A percentile compares a stretch with the other conserved stretches of the same genome.
These are phyloP conservation scores for Gallinago paraguaiae DNA, from an alignment of 2,113 vertebrate genomes.

Conservation along the genomic window DNA sequence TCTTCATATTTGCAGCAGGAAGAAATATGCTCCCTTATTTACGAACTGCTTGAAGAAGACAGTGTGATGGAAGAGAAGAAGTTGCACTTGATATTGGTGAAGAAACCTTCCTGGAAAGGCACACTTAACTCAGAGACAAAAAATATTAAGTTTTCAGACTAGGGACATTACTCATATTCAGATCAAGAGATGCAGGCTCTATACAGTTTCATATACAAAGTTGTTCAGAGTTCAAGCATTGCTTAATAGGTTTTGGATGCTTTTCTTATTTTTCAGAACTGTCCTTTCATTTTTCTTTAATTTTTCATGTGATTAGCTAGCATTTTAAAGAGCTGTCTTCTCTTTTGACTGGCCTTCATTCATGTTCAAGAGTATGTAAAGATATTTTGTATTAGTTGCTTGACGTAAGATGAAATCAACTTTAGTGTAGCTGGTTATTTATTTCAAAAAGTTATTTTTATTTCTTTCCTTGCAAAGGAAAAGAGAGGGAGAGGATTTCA, in stretches of 20 bases:
- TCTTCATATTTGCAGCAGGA: neutral
- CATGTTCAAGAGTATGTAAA: neutral
- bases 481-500: neutral
- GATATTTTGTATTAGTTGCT: neutral
- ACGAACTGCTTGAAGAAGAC: neutral
- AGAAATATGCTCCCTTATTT: neutral
- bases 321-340: neutral
- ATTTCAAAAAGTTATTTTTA: neutral
- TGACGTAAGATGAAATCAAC: neutral
- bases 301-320: neutral
- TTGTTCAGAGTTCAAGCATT: neutral
- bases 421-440: neutral
- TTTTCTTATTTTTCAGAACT: neutral
- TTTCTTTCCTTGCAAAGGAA: neutral
- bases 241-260: neutral
- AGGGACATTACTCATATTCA: neutral
- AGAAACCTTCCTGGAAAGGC: neutral
- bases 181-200: neutral
- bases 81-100: neutral
- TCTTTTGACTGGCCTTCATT: neutral
- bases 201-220: neutral
- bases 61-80: neutral
- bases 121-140: neutral
- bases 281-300: neutral
- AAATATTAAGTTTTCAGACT: neutral